Percentiles rank a stretch among this genome's conserved stretches.
phyloP scores from a whole-genome alignment of 2,888 invertebrate species.

The Bombylius major region DNA sequence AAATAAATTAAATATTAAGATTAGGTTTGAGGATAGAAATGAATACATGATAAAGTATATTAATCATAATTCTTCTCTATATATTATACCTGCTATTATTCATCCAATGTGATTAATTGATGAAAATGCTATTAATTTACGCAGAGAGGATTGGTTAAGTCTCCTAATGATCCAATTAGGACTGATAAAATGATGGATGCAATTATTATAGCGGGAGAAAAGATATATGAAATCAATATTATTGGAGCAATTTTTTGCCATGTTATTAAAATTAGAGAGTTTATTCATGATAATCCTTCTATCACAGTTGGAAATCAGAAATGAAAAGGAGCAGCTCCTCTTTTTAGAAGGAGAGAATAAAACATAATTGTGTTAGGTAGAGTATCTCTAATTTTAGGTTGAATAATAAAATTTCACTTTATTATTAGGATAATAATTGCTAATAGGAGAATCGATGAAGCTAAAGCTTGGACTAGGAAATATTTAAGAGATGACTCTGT shows the following conservation, averaged over 20 bases:
- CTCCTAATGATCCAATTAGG: constrained; percentile 39
- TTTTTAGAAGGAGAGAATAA: constrained; percentile 39
- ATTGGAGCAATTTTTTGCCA: constrained; percentile 54
- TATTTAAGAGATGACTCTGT: constrained; percentile 48
- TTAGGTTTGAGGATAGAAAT: constrained; percentile 38
- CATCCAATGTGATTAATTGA: constrained; percentile 52
- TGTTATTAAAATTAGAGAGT: constrained; percentile 43
- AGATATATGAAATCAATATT: constrained; percentile 41
- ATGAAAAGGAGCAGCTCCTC: constrained; percentile 46
- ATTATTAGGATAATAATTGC: constrained; percentile 29
- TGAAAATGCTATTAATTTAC: constrained; percentile 48
- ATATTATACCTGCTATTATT: constrained; percentile 39
- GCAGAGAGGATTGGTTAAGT: constrained; percentile 44
- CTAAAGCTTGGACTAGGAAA: constrained; percentile 46
- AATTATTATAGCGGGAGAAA: constrained; percentile 36
- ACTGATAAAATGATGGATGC: constrained; percentile 38
- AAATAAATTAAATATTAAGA: constrained; percentile 37
- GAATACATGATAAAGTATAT: constrained; percentile 39
- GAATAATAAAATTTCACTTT: constrained; percentile 24
- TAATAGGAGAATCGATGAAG: constrained; percentile 44
- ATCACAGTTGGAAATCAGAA: constrained; percentile 48
- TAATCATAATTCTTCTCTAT: constrained; percentile 39
- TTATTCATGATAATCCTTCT: constrained; percentile 45
- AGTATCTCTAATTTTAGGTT: constrained; percentile 22
- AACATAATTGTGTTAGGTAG: constrained; percentile 32